Evolutionary conservation across 1,140 invertebrate species (phyloP).

Genomic region (Luehdorfia chinensis): DNA sequence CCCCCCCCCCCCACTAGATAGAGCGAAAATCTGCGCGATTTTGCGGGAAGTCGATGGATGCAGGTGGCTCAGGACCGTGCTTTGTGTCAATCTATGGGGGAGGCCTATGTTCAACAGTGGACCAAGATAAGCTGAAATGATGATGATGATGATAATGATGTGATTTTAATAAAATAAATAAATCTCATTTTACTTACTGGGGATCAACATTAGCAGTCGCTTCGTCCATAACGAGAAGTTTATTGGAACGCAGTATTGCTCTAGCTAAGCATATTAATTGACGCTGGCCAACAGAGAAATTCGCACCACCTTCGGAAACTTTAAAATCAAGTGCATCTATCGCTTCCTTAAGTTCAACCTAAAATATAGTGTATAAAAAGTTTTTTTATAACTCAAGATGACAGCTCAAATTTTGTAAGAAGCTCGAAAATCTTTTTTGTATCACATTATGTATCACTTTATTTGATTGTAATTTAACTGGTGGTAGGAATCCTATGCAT

Average conservation of each 20-base stretch:
- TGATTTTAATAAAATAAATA: too few relatives aligned
- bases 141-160: too few relatives aligned
- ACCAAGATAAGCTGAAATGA: too few relatives aligned
- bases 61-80: too few relatives aligned
- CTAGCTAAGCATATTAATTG: conserved; percentile 89
- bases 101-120: too few relatives aligned
- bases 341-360: conserved; percentile 82
- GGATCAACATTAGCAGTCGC: conserved; percentile 85
- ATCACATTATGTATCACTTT: background rate
- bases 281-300: conserved; percentile 87
- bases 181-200: conserved; percentile 81
- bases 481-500: too few relatives aligned
- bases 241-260: conserved; percentile 85
- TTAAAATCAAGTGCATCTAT: conserved; percentile 72
- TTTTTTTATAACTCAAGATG: background rate
- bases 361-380: too few relatives aligned
- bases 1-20: too few relatives aligned
- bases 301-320: conserved; percentile 81
- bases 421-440: background rate
- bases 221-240: conserved; percentile 88
- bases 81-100: too few relatives aligned
- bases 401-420: too few relatives aligned
- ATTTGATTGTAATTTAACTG: background rate
- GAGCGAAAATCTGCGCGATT: too few relatives aligned
- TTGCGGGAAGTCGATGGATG: too few relatives aligned